Base-by-base conservation (phyloP, 2,797 vertebrate species). In the Clarias platycephalus region DNA sequence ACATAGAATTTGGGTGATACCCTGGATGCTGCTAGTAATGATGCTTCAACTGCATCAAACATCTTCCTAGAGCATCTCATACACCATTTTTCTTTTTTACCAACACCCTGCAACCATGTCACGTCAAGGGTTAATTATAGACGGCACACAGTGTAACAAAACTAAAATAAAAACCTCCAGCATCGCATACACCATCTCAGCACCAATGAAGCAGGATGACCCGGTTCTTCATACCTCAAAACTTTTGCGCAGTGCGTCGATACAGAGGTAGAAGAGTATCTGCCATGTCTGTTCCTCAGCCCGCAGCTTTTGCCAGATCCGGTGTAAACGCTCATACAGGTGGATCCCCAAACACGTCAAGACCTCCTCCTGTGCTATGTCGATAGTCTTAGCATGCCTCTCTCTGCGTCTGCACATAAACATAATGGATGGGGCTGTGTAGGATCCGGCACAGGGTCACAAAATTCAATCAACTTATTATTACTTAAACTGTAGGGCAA, bases 201-300 rank as follows among this genome's bases (percentile, higher is more conserved):
- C 10, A 12, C 55, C 28, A 77, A 5, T 24, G 10, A 12, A 22
- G 55, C 53, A 34, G 77, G 60, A 49, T 0, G 24, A n/a, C 37
- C 15, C 5, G 7, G 2, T n/a, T 0, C 2, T 83, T 64, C 0
- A 87, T 91, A 99, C 98, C 97, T 99, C 98, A 89, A 99, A 99
- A 90, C 96, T 97, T 93, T 98, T 99, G 64, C 97, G 97, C 67
- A 99, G 91, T 67, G 97, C 96, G 86, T 99, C 97, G 0, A 99
- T 96, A 60, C 98, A 97, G 85, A 99, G 93, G 91, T 98, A 97
- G 85, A 98, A 98, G 79, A 99, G 94, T 93, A 99, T 97, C 91
- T 98, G 97, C 97, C 98, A 99, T 0, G 98, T 99, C 90, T 99
- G 98, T 85, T 99, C 98, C 91, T 99, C 98, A 0, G 97, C 98